Evolutionary conservation across 2,888 invertebrate genomes (phyloP), one percentile per base, ranked within the genome.

Genomic region (Pelosia muscerda): DNA sequence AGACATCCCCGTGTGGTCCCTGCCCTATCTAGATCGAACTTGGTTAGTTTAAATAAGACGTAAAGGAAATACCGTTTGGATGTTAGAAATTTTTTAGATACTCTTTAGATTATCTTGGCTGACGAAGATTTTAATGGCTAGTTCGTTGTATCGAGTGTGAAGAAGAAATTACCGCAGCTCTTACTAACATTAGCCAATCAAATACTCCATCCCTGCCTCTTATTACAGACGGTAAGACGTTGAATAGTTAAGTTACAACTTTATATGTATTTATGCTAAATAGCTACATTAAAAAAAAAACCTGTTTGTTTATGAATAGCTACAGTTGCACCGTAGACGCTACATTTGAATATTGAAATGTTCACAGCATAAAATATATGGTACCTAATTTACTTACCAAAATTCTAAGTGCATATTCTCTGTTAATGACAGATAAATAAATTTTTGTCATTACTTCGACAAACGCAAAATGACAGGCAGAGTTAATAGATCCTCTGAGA

Each of bases 1-100:
- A 92, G 90, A 84, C 88, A 83, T 92, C 86, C 86, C 90, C 82
- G 91, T 92, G 93, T 92, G 93, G 93, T 92, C 93, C 84, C 84
- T 81, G 81, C 86, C 87, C 75, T 91, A 91, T 91, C 91, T 84
- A 87, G 90, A 93, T 93, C 89, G 81, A 84, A 88, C 84, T 78
- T 70, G 76, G 75, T 76, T 75, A 75, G 73, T 77, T 75, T 76
- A 73, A 79, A 78, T 79, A 79, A 81, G 81, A 81, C 77, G 74
- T 81, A 74, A 79, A 72, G 72, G 70, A 79, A 79, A 81, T 81
- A 73, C 78, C 81, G 67, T 72, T 59, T 66, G 66, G 56, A 77
- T 71, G 69, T 79, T 81, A 81, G 79, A 76, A 55, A 55, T 79
- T 80, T 81, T 81, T 81, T 72, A 74, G 68, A 81, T 81, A 60